phyloP scores from a whole-genome alignment of 2,888 invertebrate species.

The Druceiella hillmani region DNA sequence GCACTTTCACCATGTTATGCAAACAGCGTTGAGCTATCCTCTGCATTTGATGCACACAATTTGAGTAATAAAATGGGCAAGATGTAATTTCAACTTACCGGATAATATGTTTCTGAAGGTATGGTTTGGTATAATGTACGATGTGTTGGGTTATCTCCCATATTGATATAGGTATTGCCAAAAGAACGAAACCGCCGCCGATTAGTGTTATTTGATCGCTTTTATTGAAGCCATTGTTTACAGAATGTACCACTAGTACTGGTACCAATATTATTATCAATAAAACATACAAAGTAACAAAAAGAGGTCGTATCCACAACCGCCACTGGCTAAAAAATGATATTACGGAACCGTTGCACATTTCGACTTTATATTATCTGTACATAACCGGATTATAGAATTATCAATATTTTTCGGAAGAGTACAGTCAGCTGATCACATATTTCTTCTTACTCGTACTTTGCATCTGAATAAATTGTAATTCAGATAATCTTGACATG shows the following conservation, averaged over 20 bases:
- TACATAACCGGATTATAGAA: too few species aligned
- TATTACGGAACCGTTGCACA: conserved; percentile 39
- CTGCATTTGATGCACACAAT: too few species aligned
- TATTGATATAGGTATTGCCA: conserved; percentile 87
- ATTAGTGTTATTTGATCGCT: conserved; percentile 78
- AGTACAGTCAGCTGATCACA: too few species aligned
- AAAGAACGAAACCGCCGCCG: conserved; percentile 86
- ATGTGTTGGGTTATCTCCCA: conserved; percentile 95
- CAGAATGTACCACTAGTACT: conserved; percentile 72
- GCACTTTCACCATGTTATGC: too few species aligned
- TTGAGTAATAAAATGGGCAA: too few species aligned
- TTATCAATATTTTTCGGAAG: too few species aligned
- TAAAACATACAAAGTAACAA: conserved; percentile 73
- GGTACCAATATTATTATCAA: conserved; percentile 82
- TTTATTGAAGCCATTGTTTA: conserved; percentile 71
- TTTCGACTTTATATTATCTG: too few species aligned
- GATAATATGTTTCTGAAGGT: conserved; percentile 89
- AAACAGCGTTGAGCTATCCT: too few species aligned
- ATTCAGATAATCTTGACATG: too few species aligned
- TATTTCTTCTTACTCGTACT: too few species aligned
- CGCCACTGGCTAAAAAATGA: conserved; percentile 62
- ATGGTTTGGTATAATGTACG: conserved; percentile 88
- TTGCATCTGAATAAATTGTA: too few species aligned
- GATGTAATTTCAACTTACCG: conserved; percentile 48
- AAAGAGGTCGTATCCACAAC: conserved; percentile 84